phyloP scores from a whole-genome alignment of 2,797 vertebrate species.

The Acestrorhynchus altus region DNA sequence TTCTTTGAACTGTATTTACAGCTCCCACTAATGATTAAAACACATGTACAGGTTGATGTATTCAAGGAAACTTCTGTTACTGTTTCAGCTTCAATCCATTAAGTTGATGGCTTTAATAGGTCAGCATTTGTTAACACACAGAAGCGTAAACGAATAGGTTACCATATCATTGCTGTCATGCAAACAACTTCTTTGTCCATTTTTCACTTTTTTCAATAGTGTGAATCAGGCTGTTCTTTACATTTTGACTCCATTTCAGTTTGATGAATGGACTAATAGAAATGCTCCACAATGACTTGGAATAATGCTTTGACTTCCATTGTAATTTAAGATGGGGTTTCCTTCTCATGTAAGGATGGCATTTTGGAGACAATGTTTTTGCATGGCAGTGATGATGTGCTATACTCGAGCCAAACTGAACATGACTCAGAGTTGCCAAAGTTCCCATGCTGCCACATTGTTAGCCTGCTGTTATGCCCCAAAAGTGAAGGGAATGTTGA shows the following conservation, averaged over 20 bases:
- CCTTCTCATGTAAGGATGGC: too few species aligned
- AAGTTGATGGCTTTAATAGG: constrained; percentile 47
- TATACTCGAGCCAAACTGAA: constrained; percentile 5
- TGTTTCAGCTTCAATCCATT: constrained; percentile 28
- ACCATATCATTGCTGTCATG: too few species aligned
- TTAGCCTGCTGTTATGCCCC: constrained; percentile 81
- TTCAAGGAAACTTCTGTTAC: constrained; percentile 25
- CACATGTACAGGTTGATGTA: background rate
- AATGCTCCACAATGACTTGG: too few species aligned
- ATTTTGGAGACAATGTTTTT: too few species aligned
- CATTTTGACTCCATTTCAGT: too few species aligned
- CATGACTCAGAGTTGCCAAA: background rate
- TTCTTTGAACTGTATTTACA: constrained; percentile 21
- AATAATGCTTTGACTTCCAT: too few species aligned
- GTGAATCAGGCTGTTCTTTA: too few species aligned
- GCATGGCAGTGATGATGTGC: too few species aligned
- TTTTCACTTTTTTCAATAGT: too few species aligned
- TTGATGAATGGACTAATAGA: too few species aligned
- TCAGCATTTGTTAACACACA: background rate
- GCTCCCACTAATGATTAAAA: constrained; percentile 19
- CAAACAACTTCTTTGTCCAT: too few species aligned
- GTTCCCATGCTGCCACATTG: constrained; percentile 54
- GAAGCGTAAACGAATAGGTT: background rate
- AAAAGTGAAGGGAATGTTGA: background rate
- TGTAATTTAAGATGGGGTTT: too few species aligned